Base-by-base conservation (phyloP, 2,797 vertebrate genomes). In the Enteromius paludinosus region DNA sequence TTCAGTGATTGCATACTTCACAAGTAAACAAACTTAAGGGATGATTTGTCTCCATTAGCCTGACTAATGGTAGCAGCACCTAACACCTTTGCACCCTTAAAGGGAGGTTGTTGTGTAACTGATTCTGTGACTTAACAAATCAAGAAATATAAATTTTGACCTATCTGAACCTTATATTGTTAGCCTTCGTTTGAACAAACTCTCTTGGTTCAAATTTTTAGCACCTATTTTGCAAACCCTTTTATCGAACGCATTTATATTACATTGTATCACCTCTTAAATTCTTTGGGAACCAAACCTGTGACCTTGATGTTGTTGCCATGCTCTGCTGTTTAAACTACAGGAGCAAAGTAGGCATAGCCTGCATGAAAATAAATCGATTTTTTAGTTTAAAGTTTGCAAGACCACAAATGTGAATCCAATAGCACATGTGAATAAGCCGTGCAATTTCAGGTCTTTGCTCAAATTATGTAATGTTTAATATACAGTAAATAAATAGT, bases 221-320 rank as follows among this genome's bases (percentile, higher is more conserved):
- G 45, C 30, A 10, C 10, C 10, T 33, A 33, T 52, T 52, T 14
- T 52, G 70, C 69, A 52, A 20, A 52, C 17, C 17, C 17, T 20
- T 52, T 71, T 49, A 49, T 71, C 4, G 2, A 72, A 20, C 6
- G 4, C 17, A 72, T 3, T 49, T 49, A 45, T 30, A 12, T 71
- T 49, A 49, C 45, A 71, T 49, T 71, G 11, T 52, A 72, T 52
- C 47, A 72, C 10, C 28, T 14, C 45, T 35, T n/a, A 18, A 45
- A 72, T 72, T 72, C 28, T 6, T 72, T 52, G 10, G 45, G 43
- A 33, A 52, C 49, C 69, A 71, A 30, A 49, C 17, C 17, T 0
- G 10, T 72, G 45, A 52, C 45, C 70, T 72, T 72, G 70, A 25
- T 52, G 18, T 33, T n/a, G 69, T 33, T 49, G 8, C 9, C 69